phyloP scores from a whole-genome alignment of 2,797 vertebrate genomes.

The Danio albolineatus region DNA sequence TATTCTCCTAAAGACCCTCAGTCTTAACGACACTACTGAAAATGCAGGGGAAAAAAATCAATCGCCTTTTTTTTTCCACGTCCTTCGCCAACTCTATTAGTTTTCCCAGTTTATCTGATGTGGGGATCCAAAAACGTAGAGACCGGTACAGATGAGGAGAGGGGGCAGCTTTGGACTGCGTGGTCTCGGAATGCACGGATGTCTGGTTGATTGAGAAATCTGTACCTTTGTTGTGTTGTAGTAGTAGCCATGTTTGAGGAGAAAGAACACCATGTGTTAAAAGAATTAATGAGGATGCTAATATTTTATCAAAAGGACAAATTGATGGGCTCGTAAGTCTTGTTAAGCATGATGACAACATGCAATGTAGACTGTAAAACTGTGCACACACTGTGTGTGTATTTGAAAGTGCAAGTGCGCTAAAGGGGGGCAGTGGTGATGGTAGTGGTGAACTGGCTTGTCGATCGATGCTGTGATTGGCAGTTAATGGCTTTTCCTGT shows the following conservation, averaged over 20 bases:
- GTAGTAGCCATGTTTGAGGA: neutral
- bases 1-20: slow-evolving; percentile 82
- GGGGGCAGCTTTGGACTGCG: neutral
- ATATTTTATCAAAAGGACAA: neutral
- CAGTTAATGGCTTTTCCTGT: slow-evolving; percentile 88
- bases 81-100: slow-evolving; percentile 75
- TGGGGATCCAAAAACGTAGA: slow-evolving; percentile 65
- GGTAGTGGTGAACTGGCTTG: slow-evolving; percentile 76
- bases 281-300: neutral
- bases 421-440: slow-evolving; percentile 58
- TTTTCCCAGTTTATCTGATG: slow-evolving; percentile 71
- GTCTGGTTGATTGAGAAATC: neutral
- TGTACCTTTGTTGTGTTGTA: neutral
- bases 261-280: neutral
- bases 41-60: slow-evolving; percentile 70
- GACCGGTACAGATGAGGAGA: neutral
- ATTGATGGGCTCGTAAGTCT: neutral
- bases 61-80: slow-evolving; percentile 72
- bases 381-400: slow-evolving; percentile 16
- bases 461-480: slow-evolving; percentile 88
- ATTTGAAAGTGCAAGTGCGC: slow-evolving; percentile 8
- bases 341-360: slow-evolving; percentile 31
- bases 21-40: slow-evolving; percentile 73
- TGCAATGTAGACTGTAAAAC: slow-evolving; percentile 19
- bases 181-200: too few species aligned